Conservation (phyloP, 1,140 invertebrate species). For the Augochlora pura region DNA sequence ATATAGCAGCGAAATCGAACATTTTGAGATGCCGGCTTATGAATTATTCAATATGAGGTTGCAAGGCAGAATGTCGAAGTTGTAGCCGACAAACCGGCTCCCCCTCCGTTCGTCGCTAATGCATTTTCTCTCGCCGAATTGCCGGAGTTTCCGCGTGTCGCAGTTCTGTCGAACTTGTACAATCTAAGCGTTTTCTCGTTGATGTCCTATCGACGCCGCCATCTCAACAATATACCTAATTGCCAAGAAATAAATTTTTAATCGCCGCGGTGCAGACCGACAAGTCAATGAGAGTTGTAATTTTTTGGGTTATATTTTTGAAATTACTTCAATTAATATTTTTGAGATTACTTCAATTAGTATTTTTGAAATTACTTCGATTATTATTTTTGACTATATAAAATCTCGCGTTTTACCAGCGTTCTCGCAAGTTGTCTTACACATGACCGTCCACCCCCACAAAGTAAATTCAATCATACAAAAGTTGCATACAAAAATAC, state of each 20-base stretch:
- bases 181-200: neutral
- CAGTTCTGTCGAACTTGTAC: neutral
- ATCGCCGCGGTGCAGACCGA: too few species aligned
- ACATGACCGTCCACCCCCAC: too few species aligned
- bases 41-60: conserved; percentile 48
- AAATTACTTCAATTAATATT: too few species aligned
- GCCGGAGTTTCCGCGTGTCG: conserved; percentile 11
- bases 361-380: too few species aligned
- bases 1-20: neutral
- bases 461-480: too few species aligned
- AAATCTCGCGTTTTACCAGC: too few species aligned
- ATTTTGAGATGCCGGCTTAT: conserved; percentile 34
- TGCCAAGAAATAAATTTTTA: neutral
- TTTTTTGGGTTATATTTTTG: too few species aligned
- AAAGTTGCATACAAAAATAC: too few species aligned
- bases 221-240: conserved; percentile 1
- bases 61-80: conserved; percentile 38
- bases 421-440: too few species aligned
- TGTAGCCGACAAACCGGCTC: conserved; percentile 32
- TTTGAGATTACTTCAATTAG: too few species aligned
- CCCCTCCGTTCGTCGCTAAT: neutral
- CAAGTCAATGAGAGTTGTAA: too few species aligned
- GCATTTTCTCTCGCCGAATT: conserved; percentile 21
- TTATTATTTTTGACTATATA: too few species aligned
- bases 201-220: neutral